Conservation (phyloP, 2,888 invertebrate species). For the Acleris laterana region DNA sequence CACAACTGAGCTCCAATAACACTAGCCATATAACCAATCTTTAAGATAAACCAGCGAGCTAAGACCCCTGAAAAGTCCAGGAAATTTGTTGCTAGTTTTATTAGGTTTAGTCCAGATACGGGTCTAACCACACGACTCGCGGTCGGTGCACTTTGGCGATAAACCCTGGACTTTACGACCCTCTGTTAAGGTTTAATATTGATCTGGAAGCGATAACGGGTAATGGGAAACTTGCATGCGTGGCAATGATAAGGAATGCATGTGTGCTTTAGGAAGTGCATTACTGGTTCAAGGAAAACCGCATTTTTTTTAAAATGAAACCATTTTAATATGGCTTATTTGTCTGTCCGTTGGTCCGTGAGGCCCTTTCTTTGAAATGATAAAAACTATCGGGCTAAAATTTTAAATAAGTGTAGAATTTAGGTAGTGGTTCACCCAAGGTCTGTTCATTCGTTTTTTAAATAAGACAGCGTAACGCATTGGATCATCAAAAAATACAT, state of each 20-base stretch:
- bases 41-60: background rate
- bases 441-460: too few species aligned
- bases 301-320: too few species aligned
- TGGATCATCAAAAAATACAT: too few species aligned
- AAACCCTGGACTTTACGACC: conserved; percentile 42
- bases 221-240: conserved; percentile 16
- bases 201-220: conserved; percentile 26
- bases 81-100: conserved; percentile 54
- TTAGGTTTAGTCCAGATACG: conserved; percentile 50
- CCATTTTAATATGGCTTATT: too few species aligned
- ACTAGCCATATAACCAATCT: background rate
- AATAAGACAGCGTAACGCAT: too few species aligned
- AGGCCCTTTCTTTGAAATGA: too few species aligned
- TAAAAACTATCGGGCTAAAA: too few species aligned
- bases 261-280: too few species aligned
- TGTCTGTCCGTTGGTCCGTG: too few species aligned
- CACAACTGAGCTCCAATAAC: background rate
- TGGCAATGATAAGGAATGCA: conserved; percentile 17
- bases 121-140: conserved; percentile 44
- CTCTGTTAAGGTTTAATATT: conserved; percentile 24
- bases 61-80: conserved; percentile 43
- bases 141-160: conserved; percentile 39
- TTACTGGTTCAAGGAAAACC: too few species aligned
- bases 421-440: too few species aligned
- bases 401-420: too few species aligned